A percentile compares a stretch with the other conserved stretches of the same genome.
Conservation (phyloP, 2,113 vertebrate genomes). For the Lynx canadensis region DNA sequence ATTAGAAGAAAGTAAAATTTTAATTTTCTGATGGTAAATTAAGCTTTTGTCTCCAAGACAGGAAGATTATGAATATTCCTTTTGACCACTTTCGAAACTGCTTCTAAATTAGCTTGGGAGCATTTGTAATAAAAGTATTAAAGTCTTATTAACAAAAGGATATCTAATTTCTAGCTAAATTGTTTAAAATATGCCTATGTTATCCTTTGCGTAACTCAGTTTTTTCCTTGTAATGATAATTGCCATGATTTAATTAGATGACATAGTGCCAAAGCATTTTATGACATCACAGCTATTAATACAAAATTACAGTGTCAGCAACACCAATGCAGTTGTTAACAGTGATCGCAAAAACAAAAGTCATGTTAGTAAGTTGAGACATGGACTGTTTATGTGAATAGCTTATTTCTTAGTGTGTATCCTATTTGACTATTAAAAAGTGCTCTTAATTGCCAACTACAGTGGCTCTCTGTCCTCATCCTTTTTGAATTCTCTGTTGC, state of each 20-base stretch:
- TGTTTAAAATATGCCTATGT: background rate
- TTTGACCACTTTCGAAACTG: background rate
- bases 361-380: background rate
- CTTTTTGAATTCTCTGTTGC: background rate
- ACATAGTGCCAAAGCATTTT: background rate
- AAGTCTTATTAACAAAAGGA: background rate
- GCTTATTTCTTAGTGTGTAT: background rate
- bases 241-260: background rate
- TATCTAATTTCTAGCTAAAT: constrained; percentile 34
- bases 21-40: constrained; percentile 23
- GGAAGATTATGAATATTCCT: background rate
- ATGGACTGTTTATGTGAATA: background rate
- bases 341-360: constrained; percentile 13
- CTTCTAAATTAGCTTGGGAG: constrained; percentile 11
- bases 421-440: background rate
- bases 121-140: constrained; percentile 23
- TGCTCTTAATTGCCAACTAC: background rate
- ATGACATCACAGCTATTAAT: background rate
- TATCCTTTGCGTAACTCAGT: background rate
- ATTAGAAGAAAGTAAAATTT: constrained; percentile 26
- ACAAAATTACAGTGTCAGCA: background rate
- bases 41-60: background rate
- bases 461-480: background rate
- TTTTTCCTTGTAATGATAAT: background rate
- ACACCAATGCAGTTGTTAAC: background rate